Evolutionary conservation across 2,888 invertebrate species (phyloP).

Genomic region (Megastigmus dorsalis): DNA sequence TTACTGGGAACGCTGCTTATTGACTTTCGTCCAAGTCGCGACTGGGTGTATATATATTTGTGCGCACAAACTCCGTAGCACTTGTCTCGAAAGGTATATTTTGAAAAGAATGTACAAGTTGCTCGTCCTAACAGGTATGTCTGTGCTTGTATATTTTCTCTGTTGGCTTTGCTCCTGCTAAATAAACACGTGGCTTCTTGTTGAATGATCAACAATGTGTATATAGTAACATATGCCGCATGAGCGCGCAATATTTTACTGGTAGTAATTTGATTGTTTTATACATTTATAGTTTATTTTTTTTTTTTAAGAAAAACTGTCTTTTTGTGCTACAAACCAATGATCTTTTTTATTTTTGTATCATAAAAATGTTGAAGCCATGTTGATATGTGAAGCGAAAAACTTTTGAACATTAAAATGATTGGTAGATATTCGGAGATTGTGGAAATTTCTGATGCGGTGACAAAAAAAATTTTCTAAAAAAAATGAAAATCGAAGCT

Average conservation of each 20-base stretch:
- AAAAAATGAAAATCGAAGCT: neutral
- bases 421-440: neutral
- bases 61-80: too few relatives aligned
- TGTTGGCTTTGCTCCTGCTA: neutral
- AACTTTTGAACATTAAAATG: neutral
- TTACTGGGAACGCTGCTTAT: conserved; percentile 12
- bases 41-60: too few relatives aligned
- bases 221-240: too few relatives aligned
- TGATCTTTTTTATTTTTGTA: too few relatives aligned
- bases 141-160: neutral
- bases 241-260: neutral
- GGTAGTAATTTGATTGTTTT: neutral
- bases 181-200: neutral
- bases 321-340: too few relatives aligned
- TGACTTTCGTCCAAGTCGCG: conserved; percentile 42
- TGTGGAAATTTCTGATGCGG: neutral
- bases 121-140: neutral
- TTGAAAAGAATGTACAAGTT: conserved; percentile 10
- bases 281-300: neutral
- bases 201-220: neutral
- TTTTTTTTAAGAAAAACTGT: neutral
- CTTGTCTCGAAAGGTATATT: neutral
- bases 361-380: too few relatives aligned
- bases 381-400: too few relatives aligned
- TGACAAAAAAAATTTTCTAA: conserved; percentile 3